These are phyloP conservation scores for Papilio gigon DNA, from an alignment of 2,888 invertebrate species.

Conservation along the genomic window DNA sequence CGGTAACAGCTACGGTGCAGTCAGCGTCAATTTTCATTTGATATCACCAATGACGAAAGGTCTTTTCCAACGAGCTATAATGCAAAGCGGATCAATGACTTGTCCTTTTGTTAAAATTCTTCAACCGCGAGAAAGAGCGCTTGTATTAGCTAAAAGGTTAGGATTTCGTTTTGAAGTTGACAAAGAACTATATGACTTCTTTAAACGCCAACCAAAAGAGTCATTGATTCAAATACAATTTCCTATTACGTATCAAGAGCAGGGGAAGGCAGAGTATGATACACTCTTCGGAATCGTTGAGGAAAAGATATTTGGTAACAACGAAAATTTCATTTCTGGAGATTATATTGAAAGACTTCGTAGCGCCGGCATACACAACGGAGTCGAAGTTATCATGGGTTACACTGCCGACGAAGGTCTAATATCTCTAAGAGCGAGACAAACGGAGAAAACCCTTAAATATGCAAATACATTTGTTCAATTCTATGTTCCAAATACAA, in stretches of 20 bases:
- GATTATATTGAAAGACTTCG: constrained; percentile 60
- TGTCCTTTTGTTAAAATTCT: constrained; percentile 76
- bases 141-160: constrained; percentile 49
- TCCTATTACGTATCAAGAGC: constrained; percentile 45
- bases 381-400: constrained; percentile 86
- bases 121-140: constrained; percentile 72
- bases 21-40: constrained; percentile 57
- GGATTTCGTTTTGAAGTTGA: constrained; percentile 51
- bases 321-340: constrained; percentile 57
- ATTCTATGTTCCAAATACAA: constrained; percentile 48
- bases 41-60: constrained; percentile 54
- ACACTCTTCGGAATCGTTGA: constrained; percentile 48
- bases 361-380: constrained; percentile 71
- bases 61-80: constrained; percentile 49
- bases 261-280: constrained; percentile 27
- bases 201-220: constrained; percentile 47
- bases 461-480: constrained; percentile 47
- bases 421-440: constrained; percentile 38
- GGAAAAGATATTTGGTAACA: constrained; percentile 55
- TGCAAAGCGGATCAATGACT: constrained; percentile 67
- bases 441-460: constrained; percentile 42
- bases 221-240: constrained; percentile 42
- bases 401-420: constrained; percentile 86
- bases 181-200: constrained; percentile 49
- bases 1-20: constrained; percentile 62